phyloP scores from a whole-genome alignment of 2,113 vertebrate species.

The Plestiodon gilberti region DNA sequence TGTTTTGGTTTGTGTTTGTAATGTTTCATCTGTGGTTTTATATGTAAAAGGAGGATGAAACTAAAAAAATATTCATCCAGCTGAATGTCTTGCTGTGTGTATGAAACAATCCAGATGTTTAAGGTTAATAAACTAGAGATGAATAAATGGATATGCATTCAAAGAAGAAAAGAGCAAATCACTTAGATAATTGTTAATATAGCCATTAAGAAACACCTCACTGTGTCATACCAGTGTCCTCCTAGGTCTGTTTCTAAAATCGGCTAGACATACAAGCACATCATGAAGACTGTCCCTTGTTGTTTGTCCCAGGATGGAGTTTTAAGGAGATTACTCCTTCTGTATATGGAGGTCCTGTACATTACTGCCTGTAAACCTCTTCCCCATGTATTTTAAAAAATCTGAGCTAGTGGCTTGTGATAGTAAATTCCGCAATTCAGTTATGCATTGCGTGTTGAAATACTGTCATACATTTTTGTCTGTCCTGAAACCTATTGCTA shows the following conservation, averaged over 20 bases:
- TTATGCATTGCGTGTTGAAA: not conserved
- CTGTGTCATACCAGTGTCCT: not conserved
- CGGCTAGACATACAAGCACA: not conserved
- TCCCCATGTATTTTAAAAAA: not conserved
- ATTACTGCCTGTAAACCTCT: not conserved
- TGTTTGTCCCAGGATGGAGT: not conserved
- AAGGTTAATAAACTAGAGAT: too few species aligned
- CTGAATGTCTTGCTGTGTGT: not conserved
- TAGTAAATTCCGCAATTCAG: not conserved
- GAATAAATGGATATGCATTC: not conserved
- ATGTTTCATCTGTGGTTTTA: not conserved
- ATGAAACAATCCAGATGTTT: not conserved
- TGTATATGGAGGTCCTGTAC: not conserved
- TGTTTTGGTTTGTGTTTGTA: not conserved
- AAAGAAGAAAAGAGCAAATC: not conserved
- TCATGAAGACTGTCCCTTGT: not conserved
- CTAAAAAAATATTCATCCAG: not conserved
- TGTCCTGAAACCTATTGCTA: constrained; percentile 7
- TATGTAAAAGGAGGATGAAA: not conserved
- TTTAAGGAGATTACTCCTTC: not conserved
- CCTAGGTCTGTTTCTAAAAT: not conserved
- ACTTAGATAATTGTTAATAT: not conserved
- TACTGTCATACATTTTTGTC: not conserved
- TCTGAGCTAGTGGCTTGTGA: not conserved
- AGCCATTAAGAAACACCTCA: not conserved